These are phyloP conservation scores for Eilema depressum DNA, from an alignment of 2,888 invertebrate genomes.

Conservation along the genomic window DNA sequence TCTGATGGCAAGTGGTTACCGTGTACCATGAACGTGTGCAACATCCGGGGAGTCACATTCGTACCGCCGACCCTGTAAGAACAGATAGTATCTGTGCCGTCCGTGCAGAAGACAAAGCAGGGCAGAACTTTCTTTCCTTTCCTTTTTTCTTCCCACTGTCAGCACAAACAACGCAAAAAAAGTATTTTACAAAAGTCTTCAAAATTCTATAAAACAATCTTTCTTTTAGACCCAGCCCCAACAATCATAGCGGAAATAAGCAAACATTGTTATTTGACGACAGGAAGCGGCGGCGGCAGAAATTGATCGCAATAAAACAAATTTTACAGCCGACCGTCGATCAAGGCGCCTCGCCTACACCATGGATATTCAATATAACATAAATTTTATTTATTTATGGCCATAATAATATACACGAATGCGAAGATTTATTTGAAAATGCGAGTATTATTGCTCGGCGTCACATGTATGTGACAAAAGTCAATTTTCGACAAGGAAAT, in stretches of 20 bases:
- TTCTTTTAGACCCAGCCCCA: neutral
- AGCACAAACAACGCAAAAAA: too few relatives aligned
- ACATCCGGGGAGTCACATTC: too few relatives aligned
- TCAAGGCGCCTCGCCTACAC: conserved; percentile 12
- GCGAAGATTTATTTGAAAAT: neutral
- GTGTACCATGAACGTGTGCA: too few relatives aligned
- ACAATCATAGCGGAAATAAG: conserved; percentile 21
- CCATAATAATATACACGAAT: neutral
- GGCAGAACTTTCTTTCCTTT: too few relatives aligned
- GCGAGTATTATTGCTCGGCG: neutral
- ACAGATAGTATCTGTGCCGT: too few relatives aligned
- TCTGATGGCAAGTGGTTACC: too few relatives aligned
- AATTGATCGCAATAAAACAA: conserved; percentile 42
- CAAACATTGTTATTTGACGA: conserved; percentile 43
- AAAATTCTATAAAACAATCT: neutral
- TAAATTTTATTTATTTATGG: conserved; percentile 4
- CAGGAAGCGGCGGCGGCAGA: conserved; percentile 40
- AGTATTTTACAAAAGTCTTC: too few relatives aligned
- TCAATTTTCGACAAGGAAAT: too few relatives aligned
- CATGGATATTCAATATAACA: conserved; percentile 1
- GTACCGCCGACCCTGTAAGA: too few relatives aligned
- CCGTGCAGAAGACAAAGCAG: too few relatives aligned
- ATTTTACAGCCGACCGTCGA: conserved; percentile 39
- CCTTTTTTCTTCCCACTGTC: too few relatives aligned
- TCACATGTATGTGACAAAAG: neutral